Evolutionary conservation across 2,797 vertebrate genomes (phyloP), one percentile per base, ranked within the genome.

Genomic region (Gallinago solitaria): DNA sequence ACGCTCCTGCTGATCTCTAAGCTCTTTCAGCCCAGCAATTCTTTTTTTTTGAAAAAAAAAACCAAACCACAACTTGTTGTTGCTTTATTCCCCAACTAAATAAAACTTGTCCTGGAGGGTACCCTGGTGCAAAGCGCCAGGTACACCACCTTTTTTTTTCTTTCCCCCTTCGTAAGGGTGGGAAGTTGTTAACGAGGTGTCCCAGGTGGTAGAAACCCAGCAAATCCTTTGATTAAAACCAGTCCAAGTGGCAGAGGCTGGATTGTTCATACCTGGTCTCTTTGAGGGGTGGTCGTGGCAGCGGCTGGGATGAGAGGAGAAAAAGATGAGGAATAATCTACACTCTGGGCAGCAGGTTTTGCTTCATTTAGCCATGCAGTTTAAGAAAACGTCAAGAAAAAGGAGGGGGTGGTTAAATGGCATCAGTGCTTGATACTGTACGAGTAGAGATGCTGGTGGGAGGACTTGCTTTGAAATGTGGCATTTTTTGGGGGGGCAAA

Each of bases 171-270:
- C 80, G 57, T n/a, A 61, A 90, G 87, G 89, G 89, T 86, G 93
- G 69, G 73, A 95, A 87, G 90, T 67, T 95, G 96, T 95, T 97
- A 97, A 97, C 65, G 90, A 97, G 95, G 53, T 82, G 81, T 64
- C 85, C 89, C 90, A 75, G 18, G 3, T 2, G 1, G 78, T 32
- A 76, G 71, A 74, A 94, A 76, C 35, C 53, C 33, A 25, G 54
- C 54, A 90, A 95, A 92, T 56, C 78, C 91, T 97, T 94, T 94
- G 90, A 96, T 97, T 95, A 96, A 97, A 95, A 91, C 50, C 90
- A 87, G 59, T 8, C 76, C 60, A 3, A 93, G 90, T 39, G 83
- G 91, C 13, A 54, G 59, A 61, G 70, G 45, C 56, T 87, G 93
- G 76, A 84, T 94, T 94, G 68, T 91, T 94, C 83, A 76, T 94